phyloP scores from a whole-genome alignment of 1,140 invertebrate genomes.

The Littorina saxatilis region DNA sequence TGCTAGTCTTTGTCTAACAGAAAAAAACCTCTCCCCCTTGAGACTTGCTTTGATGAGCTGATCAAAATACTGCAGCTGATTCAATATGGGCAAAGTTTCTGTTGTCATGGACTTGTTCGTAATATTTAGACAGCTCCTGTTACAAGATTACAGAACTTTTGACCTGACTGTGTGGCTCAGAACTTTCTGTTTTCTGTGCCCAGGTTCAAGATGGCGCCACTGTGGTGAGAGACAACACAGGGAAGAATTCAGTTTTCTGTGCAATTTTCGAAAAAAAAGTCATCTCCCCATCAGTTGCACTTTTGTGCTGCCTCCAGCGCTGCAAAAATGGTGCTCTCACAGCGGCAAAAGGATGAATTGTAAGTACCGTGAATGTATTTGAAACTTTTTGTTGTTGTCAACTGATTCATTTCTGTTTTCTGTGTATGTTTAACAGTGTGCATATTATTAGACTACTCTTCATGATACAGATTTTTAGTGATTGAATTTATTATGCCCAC shows the following conservation, averaged over 20 bases:
- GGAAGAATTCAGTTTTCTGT: not conserved
- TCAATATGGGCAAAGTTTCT: no score
- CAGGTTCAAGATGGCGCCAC: slow-evolving; percentile 22
- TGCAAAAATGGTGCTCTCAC: slow-evolving; percentile 98
- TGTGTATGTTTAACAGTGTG: no score
- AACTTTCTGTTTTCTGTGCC: not conserved
- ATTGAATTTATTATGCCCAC: no score
- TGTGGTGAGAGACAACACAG: not conserved
- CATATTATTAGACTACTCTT: no score
- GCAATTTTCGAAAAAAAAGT: slow-evolving; percentile 16
- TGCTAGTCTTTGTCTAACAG: no score
- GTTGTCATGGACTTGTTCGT: no score
- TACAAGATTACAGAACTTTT: not conserved
- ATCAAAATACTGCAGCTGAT: no score
- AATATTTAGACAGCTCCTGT: no score
- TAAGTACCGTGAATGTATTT: slow-evolving; percentile 79
- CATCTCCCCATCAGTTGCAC: not conserved
- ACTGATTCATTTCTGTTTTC: not conserved
- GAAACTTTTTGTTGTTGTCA: not conserved
- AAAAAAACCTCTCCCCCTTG: no score
- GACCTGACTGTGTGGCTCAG: not conserved
- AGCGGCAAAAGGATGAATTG: slow-evolving; percentile 99
- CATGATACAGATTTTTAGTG: no score
- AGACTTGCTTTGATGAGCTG: no score
- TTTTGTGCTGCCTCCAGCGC: slow-evolving; percentile 14